These are phyloP conservation scores for Phacellophora camtschatica DNA, from an alignment of 30 jellyfish, hydroid and myxozoan species.

Conservation along the genomic window DNA sequence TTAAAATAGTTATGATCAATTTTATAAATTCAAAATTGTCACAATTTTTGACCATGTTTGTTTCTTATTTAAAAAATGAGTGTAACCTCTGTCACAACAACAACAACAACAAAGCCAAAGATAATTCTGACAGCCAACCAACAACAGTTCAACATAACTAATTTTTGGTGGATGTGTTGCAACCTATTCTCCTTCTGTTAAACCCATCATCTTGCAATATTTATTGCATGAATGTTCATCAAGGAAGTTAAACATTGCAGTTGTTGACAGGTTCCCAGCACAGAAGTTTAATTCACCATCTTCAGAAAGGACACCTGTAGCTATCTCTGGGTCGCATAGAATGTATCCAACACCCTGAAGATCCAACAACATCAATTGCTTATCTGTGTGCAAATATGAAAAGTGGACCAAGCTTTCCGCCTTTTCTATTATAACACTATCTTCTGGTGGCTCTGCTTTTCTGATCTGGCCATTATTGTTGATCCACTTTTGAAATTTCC, in stretches of 20 bases:
- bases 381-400: constrained; percentile 13
- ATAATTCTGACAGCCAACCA: no score
- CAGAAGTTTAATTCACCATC: constrained; percentile 32
- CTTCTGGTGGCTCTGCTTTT: neutral
- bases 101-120: no score
- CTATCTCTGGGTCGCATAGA: constrained; percentile 26
- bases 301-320: constrained; percentile 1
- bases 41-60: no score
- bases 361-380: constrained; percentile 25
- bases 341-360: constrained; percentile 23
- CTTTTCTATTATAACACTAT: neutral
- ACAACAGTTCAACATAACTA: no score
- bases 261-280: constrained; percentile 14
- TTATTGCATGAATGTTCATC: constrained; percentile 16
- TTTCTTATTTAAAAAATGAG: no score
- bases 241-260: constrained; percentile 3
- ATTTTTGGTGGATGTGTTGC: no score
- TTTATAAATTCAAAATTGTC: no score
- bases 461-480: constrained; percentile 21
- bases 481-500: neutral
- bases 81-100: no score
- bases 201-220: no score
- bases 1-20: no score
- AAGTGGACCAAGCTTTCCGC: constrained; percentile 15
- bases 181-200: no score